phyloP scores from a whole-genome alignment of 2,888 invertebrate species.

The Rhaphigaster nebulosa region DNA sequence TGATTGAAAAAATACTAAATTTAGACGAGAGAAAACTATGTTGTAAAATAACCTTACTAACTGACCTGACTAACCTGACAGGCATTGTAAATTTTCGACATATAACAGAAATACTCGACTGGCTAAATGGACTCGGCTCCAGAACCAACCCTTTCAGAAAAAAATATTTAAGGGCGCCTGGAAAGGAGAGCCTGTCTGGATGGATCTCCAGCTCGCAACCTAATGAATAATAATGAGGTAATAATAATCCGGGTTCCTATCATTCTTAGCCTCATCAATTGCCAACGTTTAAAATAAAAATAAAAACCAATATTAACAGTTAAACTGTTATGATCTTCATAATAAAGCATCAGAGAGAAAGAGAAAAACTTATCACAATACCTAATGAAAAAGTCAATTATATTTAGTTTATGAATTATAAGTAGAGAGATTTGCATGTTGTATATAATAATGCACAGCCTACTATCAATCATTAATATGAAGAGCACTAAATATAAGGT shows the following conservation, averaged over 20 bases:
- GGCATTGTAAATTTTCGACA: background rate
- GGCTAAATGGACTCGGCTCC: background rate
- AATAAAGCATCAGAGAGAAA: background rate
- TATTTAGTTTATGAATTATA: too few species aligned
- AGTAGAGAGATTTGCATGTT: too few species aligned
- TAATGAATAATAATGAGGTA: background rate
- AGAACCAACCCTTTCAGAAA: background rate
- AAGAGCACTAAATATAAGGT: too few species aligned
- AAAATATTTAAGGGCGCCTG: background rate
- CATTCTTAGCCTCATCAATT: background rate
- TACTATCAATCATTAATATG: too few species aligned
- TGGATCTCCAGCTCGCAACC: background rate
- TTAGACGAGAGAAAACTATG: too few species aligned
- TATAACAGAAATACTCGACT: background rate
- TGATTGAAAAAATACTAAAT: too few species aligned
- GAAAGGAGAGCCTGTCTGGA: background rate
- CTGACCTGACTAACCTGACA: too few species aligned
- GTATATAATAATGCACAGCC: too few species aligned
- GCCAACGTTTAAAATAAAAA: background rate
- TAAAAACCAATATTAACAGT: background rate
- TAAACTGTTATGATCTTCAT: background rate
- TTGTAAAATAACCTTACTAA: background rate
- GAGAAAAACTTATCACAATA: too few species aligned
- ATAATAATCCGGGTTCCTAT: background rate
- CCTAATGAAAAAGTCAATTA: too few species aligned